Conservation (phyloP, 2,797 vertebrate species). For the Chromobotia macracanthus region DNA sequence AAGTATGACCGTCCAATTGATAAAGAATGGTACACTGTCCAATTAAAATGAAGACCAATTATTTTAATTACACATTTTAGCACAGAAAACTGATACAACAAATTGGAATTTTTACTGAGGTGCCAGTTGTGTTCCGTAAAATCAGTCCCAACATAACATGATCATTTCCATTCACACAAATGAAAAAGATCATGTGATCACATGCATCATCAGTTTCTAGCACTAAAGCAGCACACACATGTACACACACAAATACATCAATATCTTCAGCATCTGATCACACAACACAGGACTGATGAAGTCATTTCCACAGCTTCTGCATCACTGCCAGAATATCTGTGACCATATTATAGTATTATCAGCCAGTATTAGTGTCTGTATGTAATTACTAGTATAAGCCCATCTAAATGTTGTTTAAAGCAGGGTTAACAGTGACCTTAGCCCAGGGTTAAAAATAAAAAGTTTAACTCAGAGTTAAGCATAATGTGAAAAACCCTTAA, state of each 20-base stretch:
- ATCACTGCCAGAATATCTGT: background rate
- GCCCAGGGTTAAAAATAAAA: background rate
- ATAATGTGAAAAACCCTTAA: no score
- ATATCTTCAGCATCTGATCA: background rate
- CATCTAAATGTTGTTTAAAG: background rate
- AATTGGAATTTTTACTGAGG: conserved; percentile 43
- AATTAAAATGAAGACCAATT: conserved; percentile 34
- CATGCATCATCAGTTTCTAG: conserved; percentile 52
- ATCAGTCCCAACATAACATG: conserved; percentile 67
- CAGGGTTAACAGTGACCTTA: background rate
- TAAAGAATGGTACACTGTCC: conserved; percentile 32
- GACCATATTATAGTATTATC: background rate
- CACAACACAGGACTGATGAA: background rate
- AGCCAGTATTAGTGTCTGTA: background rate
- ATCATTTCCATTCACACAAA: conserved; percentile 58
- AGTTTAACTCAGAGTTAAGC: no score
- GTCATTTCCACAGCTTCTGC: background rate
- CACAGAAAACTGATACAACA: background rate
- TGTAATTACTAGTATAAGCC: background rate
- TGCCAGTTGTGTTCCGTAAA: conserved; percentile 75
- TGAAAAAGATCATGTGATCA: conserved; percentile 63
- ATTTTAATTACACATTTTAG: conserved; percentile 2
- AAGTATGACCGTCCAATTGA: conserved; percentile 45
- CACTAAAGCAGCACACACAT: conserved; percentile 3
- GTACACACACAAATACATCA: background rate